Percentiles rank a stretch among this genome's conserved stretches.
Conservation (phyloP, 2,888 invertebrate species). For the Eumerus sabulonum region DNA sequence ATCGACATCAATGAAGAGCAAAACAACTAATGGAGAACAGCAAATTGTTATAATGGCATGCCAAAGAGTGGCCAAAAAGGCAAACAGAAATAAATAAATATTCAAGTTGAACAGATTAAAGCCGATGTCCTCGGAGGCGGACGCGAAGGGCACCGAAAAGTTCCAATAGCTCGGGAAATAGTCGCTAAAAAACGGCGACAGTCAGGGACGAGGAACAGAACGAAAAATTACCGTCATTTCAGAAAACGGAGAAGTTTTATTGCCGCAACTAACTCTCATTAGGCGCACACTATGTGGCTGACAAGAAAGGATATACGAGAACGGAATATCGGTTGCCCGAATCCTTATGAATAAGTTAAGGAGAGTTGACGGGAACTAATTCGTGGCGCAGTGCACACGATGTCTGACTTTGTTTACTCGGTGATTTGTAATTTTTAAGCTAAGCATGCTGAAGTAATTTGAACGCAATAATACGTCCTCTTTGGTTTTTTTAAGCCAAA, state of each 20-base stretch:
- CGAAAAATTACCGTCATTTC: constrained; percentile 46
- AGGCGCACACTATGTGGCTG: constrained; percentile 10
- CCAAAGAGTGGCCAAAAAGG: constrained; percentile 29
- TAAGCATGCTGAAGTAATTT: too few relatives aligned
- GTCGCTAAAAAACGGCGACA: constrained; percentile 47
- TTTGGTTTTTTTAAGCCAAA: too few relatives aligned
- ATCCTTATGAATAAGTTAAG: too few relatives aligned
- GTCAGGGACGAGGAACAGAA: constrained; percentile 4
- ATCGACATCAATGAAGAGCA: constrained; percentile 35
- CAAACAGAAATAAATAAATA: constrained; percentile 29
- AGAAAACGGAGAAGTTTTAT: constrained; percentile 39
- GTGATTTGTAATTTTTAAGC: not conserved
- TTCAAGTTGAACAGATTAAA: constrained; percentile 55
- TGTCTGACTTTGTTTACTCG: not conserved
- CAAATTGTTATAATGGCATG: constrained; percentile 52
- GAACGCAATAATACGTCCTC: too few relatives aligned
- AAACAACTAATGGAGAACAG: constrained; percentile 38
- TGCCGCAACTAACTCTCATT: constrained; percentile 23
- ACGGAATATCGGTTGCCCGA: too few relatives aligned
- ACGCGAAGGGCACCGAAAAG: constrained; percentile 30
- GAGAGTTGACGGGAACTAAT: too few relatives aligned
- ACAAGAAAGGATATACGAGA: constrained; percentile 24
- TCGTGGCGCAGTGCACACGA: too few relatives aligned
- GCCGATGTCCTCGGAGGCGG: constrained; percentile 43
- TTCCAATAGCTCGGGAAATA: constrained; percentile 38